phyloP scores from a whole-genome alignment of 2,888 invertebrate species.

The Poecilobothrus nobilitatus region DNA sequence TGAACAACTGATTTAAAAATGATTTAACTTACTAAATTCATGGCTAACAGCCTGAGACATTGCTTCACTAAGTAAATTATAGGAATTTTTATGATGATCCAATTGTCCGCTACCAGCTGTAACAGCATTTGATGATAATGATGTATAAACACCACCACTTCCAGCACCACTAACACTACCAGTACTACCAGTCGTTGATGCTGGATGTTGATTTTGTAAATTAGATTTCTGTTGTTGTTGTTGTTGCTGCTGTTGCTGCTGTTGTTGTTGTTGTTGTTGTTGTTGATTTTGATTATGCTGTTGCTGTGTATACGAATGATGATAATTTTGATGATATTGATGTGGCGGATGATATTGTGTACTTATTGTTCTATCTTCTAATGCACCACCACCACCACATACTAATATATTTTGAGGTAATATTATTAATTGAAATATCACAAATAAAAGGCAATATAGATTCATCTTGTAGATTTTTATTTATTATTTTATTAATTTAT shows the following conservation, averaged over 20 bases:
- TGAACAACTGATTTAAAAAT: neutral
- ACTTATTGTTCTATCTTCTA: slow-evolving; percentile 25
- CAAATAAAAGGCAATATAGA: slow-evolving; percentile 25
- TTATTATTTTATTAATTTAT: neutral
- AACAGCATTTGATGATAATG: slow-evolving; percentile 27
- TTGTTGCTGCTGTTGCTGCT: slow-evolving; percentile 26
- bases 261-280: slow-evolving; percentile 24
- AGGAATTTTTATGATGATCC: slow-evolving; percentile 40
- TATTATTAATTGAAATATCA: slow-evolving; percentile 26
- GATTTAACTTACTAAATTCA: slow-evolving; percentile 47
- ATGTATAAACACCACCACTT: slow-evolving; percentile 23
- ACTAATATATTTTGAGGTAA: slow-evolving; percentile 25
- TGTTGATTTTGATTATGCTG: slow-evolving; percentile 20
- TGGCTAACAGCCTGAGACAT: slow-evolving; percentile 52
- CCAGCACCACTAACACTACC: slow-evolving; percentile 21
- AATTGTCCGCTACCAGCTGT: slow-evolving; percentile 29
- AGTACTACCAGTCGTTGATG: slow-evolving; percentile 20
- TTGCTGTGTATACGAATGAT: slow-evolving; percentile 14
- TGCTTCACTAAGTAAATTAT: slow-evolving; percentile 49
- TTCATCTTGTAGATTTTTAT: slow-evolving; percentile 21
- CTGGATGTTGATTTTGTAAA: slow-evolving; percentile 17
- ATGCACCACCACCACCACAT: slow-evolving; percentile 29
- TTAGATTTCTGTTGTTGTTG: slow-evolving; percentile 24
- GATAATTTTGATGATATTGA: slow-evolving; percentile 20
- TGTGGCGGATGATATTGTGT: neutral